These are phyloP conservation scores for Octodonta nipae DNA, from an alignment of 2,888 invertebrate species.

Conservation along the genomic window DNA sequence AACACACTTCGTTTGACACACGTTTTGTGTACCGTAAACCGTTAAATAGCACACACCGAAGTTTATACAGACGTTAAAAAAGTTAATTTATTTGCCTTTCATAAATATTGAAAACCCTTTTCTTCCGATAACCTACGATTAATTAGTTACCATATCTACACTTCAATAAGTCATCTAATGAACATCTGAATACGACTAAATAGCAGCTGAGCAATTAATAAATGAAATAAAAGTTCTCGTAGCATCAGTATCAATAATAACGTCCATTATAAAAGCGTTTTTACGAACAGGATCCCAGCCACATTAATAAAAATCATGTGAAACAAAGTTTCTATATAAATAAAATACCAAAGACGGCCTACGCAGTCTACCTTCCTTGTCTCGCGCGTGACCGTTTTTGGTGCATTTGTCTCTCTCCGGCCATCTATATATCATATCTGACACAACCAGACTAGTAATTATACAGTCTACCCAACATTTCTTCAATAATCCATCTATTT, in stretches of 20 bases:
- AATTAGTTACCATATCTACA: too few relatives aligned
- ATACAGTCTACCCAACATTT: constrained; percentile 29
- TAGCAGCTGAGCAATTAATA: constrained; percentile 2
- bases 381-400: constrained; percentile 1
- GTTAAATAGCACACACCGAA: too few relatives aligned
- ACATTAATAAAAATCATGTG: constrained; percentile 27
- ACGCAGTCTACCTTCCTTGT: constrained; percentile 14
- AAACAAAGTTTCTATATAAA: constrained; percentile 30
- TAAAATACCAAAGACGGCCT: constrained; percentile 27
- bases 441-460: constrained; percentile 31
- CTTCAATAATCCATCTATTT: constrained; percentile 31
- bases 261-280: constrained; percentile 1
- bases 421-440: constrained; percentile 28
- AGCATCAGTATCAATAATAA: constrained; percentile 1
- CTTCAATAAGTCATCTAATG: too few relatives aligned
- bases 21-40: too few relatives aligned
- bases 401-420: constrained; percentile 15
- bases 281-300: constrained; percentile 12
- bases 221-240: constrained; percentile 1
- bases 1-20: too few relatives aligned
- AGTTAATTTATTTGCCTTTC: too few relatives aligned
- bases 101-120: too few relatives aligned
- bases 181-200: too few relatives aligned
- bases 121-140: too few relatives aligned
- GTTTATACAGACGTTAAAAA: too few relatives aligned